Evolutionary conservation across 2,113 vertebrate genomes (phyloP).

Genomic region (Argyrosomus japonicus): DNA sequence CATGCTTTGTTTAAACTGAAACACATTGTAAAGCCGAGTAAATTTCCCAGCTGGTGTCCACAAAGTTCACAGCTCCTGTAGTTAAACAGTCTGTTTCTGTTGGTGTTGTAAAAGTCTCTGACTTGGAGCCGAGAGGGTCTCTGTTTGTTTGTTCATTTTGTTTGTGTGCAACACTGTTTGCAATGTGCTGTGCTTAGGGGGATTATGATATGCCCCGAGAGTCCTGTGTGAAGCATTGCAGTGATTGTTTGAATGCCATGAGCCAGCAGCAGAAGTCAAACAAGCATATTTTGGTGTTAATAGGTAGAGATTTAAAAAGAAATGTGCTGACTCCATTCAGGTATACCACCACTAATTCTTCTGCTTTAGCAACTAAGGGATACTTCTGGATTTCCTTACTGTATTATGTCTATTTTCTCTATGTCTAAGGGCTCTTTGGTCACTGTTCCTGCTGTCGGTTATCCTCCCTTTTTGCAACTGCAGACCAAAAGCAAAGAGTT

Average conservation of each 20-base stretch:
- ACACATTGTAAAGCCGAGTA: slow-evolving; percentile 3
- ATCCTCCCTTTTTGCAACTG: not conserved
- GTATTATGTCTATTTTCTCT: not conserved
- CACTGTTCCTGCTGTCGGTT: not conserved
- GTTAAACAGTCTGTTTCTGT: slow-evolving; percentile 20
- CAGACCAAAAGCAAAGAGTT: not conserved
- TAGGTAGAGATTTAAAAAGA: not conserved
- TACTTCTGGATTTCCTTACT: not conserved
- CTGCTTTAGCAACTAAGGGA: not conserved
- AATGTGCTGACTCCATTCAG: not conserved
- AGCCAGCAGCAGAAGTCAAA: slow-evolving; percentile 2
- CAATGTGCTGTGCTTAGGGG: not conserved
- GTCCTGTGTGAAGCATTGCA: not conserved
- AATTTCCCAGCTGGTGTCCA: slow-evolving; percentile 20
- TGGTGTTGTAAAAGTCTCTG: slow-evolving; percentile 6
- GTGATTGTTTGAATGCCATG: not conserved
- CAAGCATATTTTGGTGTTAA: not conserved
- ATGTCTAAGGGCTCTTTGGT: not conserved
- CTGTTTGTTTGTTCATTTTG: slow-evolving; percentile 14
- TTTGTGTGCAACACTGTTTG: slow-evolving; percentile 25
- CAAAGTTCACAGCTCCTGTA: slow-evolving; percentile 25
- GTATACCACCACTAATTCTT: not conserved
- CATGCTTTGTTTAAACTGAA: slow-evolving; percentile 46
- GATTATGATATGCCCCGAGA: not conserved
- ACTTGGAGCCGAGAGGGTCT: not conserved